Percentiles rank a stretch among this genome's conserved stretches.
phyloP scores from a whole-genome alignment of 2,888 invertebrate genomes.

The Eutolmus rufibarbis region DNA sequence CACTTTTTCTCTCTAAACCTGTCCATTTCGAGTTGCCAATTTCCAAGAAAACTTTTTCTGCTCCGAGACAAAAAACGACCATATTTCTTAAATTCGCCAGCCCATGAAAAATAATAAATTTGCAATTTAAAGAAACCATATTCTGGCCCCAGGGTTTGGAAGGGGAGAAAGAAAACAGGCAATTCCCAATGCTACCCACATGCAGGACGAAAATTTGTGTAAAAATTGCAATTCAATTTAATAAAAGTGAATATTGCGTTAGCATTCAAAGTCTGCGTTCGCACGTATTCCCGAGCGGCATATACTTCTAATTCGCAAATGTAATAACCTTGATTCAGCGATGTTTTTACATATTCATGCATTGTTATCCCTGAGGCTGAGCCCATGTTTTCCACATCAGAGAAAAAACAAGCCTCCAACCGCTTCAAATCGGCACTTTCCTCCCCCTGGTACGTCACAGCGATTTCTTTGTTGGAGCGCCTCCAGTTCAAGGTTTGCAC shows the following conservation, averaged over 20 bases:
- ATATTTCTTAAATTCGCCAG: neutral
- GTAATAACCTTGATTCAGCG: neutral
- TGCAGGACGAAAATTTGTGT: neutral
- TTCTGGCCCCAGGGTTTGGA: neutral
- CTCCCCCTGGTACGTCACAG: neutral
- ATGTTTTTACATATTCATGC: neutral
- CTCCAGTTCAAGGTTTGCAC: neutral
- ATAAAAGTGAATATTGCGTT: neutral
- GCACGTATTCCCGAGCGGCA: neutral
- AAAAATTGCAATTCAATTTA: neutral
- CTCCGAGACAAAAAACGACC: neutral
- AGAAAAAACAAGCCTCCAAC: neutral
- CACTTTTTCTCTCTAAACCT: neutral
- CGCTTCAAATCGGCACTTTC: neutral
- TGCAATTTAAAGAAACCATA: neutral
- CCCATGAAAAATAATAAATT: neutral
- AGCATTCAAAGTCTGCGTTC: neutral
- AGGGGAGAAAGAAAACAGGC: neutral
- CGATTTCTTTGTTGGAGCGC: neutral
- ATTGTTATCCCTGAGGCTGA: neutral
- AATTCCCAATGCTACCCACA: neutral
- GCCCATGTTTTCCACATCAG: neutral
- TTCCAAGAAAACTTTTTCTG: neutral
- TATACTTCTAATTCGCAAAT: neutral
- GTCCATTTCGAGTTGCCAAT: neutral